Percentiles rank a stretch among this genome's conserved stretches.
phyloP scores from a whole-genome alignment of 2,113 vertebrate species.

The Melanocharis versteri region DNA sequence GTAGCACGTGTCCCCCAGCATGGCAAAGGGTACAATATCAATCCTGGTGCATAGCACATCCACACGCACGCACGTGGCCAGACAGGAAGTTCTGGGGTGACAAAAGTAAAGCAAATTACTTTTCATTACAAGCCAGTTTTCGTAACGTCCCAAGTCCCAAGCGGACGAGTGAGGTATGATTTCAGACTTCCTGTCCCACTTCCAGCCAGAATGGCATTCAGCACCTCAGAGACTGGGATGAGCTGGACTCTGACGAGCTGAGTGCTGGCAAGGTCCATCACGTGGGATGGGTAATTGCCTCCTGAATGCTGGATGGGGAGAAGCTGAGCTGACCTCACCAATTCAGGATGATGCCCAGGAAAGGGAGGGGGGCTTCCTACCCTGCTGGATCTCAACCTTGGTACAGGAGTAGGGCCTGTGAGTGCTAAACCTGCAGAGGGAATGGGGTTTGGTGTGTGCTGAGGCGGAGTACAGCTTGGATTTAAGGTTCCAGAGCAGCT shows the following conservation, averaged over 20 bases:
- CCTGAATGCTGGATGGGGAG: not conserved
- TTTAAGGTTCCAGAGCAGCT: not conserved
- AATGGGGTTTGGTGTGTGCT: not conserved
- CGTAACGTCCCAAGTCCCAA: not conserved
- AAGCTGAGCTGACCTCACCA: not conserved
- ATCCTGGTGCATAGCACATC: not conserved
- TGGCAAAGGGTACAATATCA: not conserved
- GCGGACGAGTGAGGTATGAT: not conserved
- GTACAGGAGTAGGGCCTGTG: not conserved
- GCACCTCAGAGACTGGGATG: not conserved
- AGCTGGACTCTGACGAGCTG: fast-evolving
- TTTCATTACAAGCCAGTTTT: not conserved
- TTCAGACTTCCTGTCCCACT: not conserved
- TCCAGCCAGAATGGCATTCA: not conserved
- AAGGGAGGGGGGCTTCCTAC: not conserved
- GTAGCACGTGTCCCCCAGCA: fast-evolving
- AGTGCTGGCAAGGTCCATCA: not conserved
- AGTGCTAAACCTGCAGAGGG: not conserved
- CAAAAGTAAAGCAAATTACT: not conserved
- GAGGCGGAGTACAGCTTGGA: fast-evolving
- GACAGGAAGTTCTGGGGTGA: not conserved
- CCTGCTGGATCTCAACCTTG: not conserved
- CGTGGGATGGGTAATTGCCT: not conserved
- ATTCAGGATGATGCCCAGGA: not conserved
- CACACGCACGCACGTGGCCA: fast-evolving